Conservation (phyloP, 2,888 invertebrate genomes). For the Apodemia duryi region DNA sequence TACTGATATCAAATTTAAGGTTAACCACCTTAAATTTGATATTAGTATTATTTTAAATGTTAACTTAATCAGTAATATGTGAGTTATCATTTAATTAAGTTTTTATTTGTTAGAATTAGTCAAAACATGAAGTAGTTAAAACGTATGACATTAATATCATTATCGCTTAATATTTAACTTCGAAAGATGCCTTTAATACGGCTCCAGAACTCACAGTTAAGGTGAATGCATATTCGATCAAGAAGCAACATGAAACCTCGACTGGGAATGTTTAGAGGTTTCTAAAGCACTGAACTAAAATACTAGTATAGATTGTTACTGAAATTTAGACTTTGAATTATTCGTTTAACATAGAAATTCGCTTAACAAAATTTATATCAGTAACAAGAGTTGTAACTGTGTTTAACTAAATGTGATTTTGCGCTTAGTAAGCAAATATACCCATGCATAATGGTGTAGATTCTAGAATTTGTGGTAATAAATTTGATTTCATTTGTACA, state of each 20-base stretch:
- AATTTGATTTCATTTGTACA: background rate
- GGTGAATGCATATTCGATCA: slow-evolving; percentile 21
- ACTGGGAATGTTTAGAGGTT: slow-evolving; percentile 22
- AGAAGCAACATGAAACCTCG: slow-evolving; percentile 21
- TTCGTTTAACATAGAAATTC: background rate
- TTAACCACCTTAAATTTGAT: no score
- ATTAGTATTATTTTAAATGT: no score
- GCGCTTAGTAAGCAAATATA: slow-evolving; percentile 4
- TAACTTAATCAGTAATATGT: no score
- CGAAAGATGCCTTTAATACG: background rate
- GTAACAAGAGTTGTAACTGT: slow-evolving; percentile 2
- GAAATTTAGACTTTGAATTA: background rate
- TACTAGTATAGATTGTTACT: background rate
- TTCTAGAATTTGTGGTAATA: background rate
- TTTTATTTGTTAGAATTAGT: no score
- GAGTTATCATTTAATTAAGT: no score
- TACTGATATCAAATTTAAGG: no score
- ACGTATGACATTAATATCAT: no score
- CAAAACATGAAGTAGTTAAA: no score
- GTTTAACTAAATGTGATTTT: slow-evolving; percentile 10
- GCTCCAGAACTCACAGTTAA: background rate
- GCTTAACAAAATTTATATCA: background rate
- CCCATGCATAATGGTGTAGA: background rate
- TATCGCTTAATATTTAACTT: no score
- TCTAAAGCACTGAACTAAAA: slow-evolving; percentile 1